A percentile compares a stretch with the other conserved stretches of the same genome.
Evolutionary conservation across 2,888 invertebrate genomes (phyloP).

Genomic region (Atethmia centrago): DNA sequence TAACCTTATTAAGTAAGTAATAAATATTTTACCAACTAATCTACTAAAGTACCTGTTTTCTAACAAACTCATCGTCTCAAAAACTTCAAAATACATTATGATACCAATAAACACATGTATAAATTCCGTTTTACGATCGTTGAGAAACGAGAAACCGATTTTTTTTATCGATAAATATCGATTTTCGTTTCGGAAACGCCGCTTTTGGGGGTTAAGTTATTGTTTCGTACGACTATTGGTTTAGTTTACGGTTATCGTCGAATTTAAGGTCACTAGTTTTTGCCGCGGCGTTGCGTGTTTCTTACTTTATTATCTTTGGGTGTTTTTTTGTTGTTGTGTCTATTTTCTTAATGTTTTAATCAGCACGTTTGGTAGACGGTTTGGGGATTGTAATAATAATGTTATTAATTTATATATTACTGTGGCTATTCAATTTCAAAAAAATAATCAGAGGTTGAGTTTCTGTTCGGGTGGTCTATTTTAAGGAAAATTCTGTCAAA

Average conservation of each 20-base stretch:
- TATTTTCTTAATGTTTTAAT: conserved; percentile 29
- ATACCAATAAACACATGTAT: conserved; percentile 72
- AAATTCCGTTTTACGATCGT: conserved; percentile 74
- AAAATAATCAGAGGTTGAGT: neutral
- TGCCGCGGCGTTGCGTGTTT: conserved; percentile 34
- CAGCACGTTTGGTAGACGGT: neutral
- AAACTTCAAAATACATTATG: conserved; percentile 59
- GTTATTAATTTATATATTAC: neutral
- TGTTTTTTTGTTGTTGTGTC: neutral
- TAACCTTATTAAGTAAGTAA: conserved; percentile 64
- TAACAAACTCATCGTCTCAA: conserved; percentile 60
- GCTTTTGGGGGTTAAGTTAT: conserved; percentile 72
- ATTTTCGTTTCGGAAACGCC: conserved; percentile 70
- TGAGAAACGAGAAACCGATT: conserved; percentile 66
- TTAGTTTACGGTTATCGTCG: conserved; percentile 85
- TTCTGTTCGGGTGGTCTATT: neutral
- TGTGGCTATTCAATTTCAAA: neutral
- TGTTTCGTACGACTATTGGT: conserved; percentile 80
- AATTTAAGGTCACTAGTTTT: conserved; percentile 67
- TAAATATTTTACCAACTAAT: conserved; percentile 62
- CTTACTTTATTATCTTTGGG: conserved; percentile 13
- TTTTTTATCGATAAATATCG: conserved; percentile 78
- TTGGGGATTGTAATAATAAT: neutral
- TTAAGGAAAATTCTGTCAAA: neutral
- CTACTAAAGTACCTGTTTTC: conserved; percentile 57